Conservation (phyloP, 2,113 vertebrate species). For the Dicentrarchus labrax region DNA sequence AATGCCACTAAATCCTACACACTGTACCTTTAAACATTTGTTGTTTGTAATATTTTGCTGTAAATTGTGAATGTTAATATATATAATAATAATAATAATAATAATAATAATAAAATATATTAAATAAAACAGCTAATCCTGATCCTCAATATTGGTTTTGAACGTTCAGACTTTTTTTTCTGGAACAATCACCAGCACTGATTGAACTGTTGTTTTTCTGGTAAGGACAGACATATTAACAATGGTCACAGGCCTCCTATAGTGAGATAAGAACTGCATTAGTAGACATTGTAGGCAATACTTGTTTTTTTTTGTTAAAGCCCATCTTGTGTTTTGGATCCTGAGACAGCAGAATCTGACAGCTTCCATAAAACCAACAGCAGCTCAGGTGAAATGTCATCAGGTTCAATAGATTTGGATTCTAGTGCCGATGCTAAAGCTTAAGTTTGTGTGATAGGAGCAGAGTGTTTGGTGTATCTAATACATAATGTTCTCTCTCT, state of each 20-base stretch:
- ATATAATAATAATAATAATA: not conserved
- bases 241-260: no score
- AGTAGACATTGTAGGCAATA: no score
- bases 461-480: no score
- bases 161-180: not conserved
- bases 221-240: no score
- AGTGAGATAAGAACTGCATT: no score
- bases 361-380: no score
- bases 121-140: not conserved
- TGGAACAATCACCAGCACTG: not conserved
- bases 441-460: not conserved
- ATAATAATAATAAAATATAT: not conserved
- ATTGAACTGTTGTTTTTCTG: not conserved
- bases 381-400: not conserved
- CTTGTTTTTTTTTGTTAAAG: no score
- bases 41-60: slow-evolving; percentile 6
- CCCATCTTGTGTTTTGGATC: no score
- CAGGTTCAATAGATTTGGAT: not conserved
- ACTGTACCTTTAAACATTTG: not conserved
- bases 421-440: not conserved
- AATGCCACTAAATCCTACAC: no score
- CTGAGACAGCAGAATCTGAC: no score
- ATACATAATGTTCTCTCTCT: not conserved
- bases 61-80: not conserved
- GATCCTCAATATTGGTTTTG: not conserved